Conservation (phyloP, 2,888 invertebrate genomes). For the Drosophila pseudotalamancana region DNA sequence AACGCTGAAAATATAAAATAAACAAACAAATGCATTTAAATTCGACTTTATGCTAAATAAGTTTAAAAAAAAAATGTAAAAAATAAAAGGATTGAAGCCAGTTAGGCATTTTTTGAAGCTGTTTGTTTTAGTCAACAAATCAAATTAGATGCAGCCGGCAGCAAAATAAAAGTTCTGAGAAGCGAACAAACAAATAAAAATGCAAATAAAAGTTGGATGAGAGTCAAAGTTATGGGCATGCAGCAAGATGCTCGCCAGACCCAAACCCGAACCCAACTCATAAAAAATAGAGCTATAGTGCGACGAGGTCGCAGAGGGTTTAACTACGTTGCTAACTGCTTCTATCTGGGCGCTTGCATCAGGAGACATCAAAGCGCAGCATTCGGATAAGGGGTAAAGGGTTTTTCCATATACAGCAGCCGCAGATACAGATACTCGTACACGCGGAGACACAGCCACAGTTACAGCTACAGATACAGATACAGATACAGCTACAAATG, state of each 20-base stretch:
- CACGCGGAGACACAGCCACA: conserved; percentile 3
- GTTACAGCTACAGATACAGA: conserved; percentile 5
- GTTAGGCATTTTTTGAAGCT: conserved; percentile 4
- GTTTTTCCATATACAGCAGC: conserved; percentile 47
- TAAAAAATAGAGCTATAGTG: conserved; percentile 50
- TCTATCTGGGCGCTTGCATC: conserved; percentile 64
- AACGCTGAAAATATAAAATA: conserved; percentile 12
- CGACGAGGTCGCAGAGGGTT: conserved; percentile 12
- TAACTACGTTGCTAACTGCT: conserved; percentile 54
- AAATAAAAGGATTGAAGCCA: not conserved
- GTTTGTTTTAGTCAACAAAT: conserved; percentile 31
- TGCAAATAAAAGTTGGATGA: conserved; percentile 68
- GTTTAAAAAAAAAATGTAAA: not conserved
- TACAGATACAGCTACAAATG: conserved; percentile 24
- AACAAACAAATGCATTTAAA: conserved; percentile 5
- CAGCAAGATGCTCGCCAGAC: conserved; percentile 36
- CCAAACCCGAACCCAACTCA: conserved; percentile 43
- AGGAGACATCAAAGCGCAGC: conserved; percentile 67
- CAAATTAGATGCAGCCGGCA: conserved; percentile 35
- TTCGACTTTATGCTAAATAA: conserved; percentile 28
- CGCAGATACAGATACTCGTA: conserved; percentile 33
- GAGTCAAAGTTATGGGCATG: conserved; percentile 60
- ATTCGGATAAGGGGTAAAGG: conserved; percentile 17
- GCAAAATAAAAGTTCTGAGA: conserved; percentile 36
- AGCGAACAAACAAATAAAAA: conserved; percentile 57